Percentiles rank a stretch among this genome's conserved stretches.
Conservation (phyloP, 2,113 vertebrate species). For the Protobothrops flavoviridis region DNA sequence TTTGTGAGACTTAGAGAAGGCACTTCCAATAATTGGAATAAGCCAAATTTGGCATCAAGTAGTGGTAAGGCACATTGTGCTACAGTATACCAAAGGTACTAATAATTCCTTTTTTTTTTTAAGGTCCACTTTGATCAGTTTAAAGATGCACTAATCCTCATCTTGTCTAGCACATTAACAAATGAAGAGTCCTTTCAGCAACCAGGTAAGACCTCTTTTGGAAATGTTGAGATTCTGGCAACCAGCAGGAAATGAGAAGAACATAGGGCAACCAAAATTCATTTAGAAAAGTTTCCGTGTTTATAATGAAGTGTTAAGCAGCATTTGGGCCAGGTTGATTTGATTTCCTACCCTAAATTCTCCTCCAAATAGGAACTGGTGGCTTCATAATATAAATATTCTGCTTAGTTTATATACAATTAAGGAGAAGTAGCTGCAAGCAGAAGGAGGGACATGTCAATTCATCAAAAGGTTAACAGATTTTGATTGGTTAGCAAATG, state of each 20-base stretch:
- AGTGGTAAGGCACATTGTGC: neutral
- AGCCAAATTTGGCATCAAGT: neutral
- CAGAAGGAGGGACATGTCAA: neutral
- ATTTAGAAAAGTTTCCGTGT: neutral
- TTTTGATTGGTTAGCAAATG: neutral
- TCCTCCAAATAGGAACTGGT: neutral
- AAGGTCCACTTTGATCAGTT: constrained; percentile 95
- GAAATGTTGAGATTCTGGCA: neutral
- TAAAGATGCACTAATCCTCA: constrained; percentile 90
- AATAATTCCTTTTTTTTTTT: neutral
- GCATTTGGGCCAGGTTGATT: neutral
- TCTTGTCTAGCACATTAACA: constrained; percentile 78
- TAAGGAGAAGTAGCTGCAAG: neutral
- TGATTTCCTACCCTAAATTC: neutral
- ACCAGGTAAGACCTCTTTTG: constrained; percentile 74
- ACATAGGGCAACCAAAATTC: neutral
- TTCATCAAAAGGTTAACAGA: neutral
- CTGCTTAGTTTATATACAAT: neutral
- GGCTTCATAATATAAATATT: neutral
- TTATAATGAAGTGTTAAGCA: neutral
- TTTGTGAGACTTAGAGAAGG: neutral
- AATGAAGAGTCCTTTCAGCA: constrained; percentile 74
- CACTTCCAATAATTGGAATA: neutral
- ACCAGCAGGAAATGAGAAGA: neutral
- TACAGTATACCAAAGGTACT: neutral